A percentile compares a stretch with the other conserved stretches of the same genome.
Conservation (phyloP, 2,888 invertebrate species). For the Drosophila neoperkinsi region DNA sequence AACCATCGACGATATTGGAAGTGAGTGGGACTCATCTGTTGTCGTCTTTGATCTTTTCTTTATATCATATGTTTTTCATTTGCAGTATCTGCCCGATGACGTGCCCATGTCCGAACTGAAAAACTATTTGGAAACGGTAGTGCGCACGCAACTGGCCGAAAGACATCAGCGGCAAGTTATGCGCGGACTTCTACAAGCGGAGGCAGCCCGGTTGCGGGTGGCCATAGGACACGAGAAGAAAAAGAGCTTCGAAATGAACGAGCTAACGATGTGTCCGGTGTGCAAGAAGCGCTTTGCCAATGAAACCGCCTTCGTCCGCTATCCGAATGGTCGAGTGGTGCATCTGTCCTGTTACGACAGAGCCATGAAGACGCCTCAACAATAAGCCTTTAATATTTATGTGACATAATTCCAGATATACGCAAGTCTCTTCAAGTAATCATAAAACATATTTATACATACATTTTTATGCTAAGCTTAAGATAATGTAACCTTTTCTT, state of each 20-base stretch:
- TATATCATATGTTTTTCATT: background rate
- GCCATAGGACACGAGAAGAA: slow-evolving; percentile 92
- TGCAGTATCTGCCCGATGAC: slow-evolving; percentile 91
- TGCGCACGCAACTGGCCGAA: slow-evolving; percentile 90
- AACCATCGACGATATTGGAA: slow-evolving; percentile 90
- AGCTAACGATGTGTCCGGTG: slow-evolving; percentile 94
- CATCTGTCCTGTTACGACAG: slow-evolving; percentile 94
- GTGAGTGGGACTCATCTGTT: slow-evolving; percentile 59
- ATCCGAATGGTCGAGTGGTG: slow-evolving; percentile 95
- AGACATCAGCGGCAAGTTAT: slow-evolving; percentile 91
- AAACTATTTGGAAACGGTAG: slow-evolving; percentile 91
- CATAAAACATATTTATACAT: slow-evolving; percentile 6
- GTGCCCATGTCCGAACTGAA: slow-evolving; percentile 92
- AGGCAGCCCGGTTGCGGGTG: slow-evolving; percentile 93
- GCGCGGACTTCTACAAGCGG: slow-evolving; percentile 93
- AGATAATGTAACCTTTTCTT: background rate
- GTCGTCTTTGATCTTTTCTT: background rate
- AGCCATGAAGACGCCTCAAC: slow-evolving; percentile 36
- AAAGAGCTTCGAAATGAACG: slow-evolving; percentile 93
- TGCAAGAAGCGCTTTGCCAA: slow-evolving; percentile 97
- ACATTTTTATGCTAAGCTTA: background rate
- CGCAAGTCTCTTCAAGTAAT: background rate
- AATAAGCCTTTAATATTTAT: slow-evolving; percentile 26
- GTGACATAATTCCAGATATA: slow-evolving; percentile 37
- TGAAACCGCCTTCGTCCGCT: slow-evolving; percentile 96